A percentile compares a stretch with the other conserved stretches of the same genome.
Conservation (phyloP, 2,113 vertebrate genomes). For the Eclectus roratus region DNA sequence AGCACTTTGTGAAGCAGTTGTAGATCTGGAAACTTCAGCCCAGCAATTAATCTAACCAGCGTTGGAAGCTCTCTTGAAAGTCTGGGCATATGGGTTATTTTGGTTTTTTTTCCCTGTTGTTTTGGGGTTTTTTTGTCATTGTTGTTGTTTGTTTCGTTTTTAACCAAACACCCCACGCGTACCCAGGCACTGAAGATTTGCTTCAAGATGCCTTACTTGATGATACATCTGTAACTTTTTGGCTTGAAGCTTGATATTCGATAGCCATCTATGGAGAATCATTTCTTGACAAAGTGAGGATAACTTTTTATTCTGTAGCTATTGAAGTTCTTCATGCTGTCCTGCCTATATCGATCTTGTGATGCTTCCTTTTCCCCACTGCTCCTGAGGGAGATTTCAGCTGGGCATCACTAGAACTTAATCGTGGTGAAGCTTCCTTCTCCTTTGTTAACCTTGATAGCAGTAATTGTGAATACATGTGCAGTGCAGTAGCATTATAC, state of each 20-base stretch:
- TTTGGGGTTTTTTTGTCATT: not conserved
- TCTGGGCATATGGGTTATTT: not conserved
- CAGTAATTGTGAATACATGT: not conserved
- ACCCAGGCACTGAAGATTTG: not conserved
- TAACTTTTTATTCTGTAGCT: not conserved
- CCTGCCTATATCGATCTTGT: not conserved
- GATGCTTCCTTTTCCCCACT: not conserved
- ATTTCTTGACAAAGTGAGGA: not conserved
- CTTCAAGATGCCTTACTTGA: not conserved
- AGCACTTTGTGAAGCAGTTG: not conserved
- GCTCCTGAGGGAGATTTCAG: not conserved
- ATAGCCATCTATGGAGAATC: not conserved
- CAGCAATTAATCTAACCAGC: not conserved
- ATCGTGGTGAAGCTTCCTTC: not conserved
- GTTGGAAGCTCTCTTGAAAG: not conserved
- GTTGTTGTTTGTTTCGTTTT: not conserved
- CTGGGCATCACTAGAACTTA: not conserved
- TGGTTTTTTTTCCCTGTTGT: not conserved
- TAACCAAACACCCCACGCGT: not conserved
- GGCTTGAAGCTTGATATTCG: not conserved
- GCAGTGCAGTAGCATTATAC: not conserved
- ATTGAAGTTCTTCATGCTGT: not conserved
- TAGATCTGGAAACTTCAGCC: not conserved
- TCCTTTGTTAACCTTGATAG: not conserved
- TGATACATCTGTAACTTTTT: not conserved